Conservation (phyloP, 2,888 invertebrate species). For the Abrostola tripartita region DNA sequence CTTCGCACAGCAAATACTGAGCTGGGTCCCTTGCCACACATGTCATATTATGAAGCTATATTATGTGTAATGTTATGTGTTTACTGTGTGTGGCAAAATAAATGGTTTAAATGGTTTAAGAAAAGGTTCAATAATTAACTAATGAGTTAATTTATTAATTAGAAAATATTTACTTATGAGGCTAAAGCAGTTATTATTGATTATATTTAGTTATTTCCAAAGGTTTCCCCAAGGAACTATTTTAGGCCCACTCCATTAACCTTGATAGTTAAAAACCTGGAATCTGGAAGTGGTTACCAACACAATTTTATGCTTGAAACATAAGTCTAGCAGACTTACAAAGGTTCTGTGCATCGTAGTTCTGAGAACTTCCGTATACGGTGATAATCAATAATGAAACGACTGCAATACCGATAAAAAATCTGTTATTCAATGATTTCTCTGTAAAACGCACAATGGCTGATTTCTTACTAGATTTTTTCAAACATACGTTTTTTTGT, state of each 20-base stretch:
- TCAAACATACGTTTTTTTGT: constrained; percentile 4
- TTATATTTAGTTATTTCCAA: background rate
- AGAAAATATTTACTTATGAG: no score
- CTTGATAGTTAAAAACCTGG: no score
- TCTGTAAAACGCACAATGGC: constrained; percentile 35
- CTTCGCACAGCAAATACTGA: no score
- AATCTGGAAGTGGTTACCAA: background rate
- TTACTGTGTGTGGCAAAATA: no score
- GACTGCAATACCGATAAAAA: constrained; percentile 34
- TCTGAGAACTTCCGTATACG: constrained; percentile 43
- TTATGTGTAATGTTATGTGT: no score
- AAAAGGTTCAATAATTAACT: no score
- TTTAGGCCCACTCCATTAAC: background rate
- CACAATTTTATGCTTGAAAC: constrained; percentile 2
- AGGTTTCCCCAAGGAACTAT: background rate
- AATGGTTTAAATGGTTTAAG: no score
- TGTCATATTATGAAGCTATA: no score
- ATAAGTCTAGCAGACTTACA: constrained; percentile 7
- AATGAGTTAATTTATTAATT: no score
- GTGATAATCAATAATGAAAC: constrained; percentile 46
- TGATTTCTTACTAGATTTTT: constrained; percentile 24
- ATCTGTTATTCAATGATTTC: constrained; percentile 38
- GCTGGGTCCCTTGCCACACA: no score
- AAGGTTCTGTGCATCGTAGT: constrained; percentile 19
- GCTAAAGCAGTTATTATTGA: no score